Evolutionary conservation across 2,888 invertebrate species (phyloP).

Genomic region (Limnephilus auricula): DNA sequence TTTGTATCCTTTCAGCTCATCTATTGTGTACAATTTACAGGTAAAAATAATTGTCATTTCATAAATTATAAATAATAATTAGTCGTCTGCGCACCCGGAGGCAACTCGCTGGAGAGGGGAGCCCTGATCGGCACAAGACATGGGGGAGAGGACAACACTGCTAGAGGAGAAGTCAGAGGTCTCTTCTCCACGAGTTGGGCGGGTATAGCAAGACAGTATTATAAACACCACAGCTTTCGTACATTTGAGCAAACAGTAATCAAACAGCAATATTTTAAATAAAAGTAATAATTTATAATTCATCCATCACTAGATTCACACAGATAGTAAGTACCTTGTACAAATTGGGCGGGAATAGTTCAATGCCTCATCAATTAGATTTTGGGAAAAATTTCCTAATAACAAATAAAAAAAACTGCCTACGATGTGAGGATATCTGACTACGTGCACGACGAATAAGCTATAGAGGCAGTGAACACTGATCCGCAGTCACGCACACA

Average conservation of each 20-base stretch:
- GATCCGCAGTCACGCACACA: not conserved
- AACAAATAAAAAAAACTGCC: not conserved
- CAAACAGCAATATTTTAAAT: constrained; percentile 10
- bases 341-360: not conserved
- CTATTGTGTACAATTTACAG: constrained; percentile 46
- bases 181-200: not conserved
- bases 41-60: constrained; percentile 25
- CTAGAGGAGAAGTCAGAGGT: not conserved
- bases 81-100: not conserved
- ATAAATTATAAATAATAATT: constrained; percentile 38
- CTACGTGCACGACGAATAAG: not conserved
- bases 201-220: not conserved
- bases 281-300: not conserved
- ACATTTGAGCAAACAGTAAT: constrained; percentile 9
- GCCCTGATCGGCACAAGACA: not conserved
- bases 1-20: constrained; percentile 47
- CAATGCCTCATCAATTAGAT: not conserved
- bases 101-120: constrained; percentile 9
- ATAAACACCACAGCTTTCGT: constrained; percentile 1
- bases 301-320: constrained; percentile 3
- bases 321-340: not conserved
- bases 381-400: not conserved
- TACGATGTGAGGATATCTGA: not conserved
- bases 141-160: not conserved
- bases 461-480: not conserved